A percentile compares a stretch with the other conserved stretches of the same genome.
Conservation (phyloP, 2,797 vertebrate genomes). For the Coranthus polyacanthus region DNA sequence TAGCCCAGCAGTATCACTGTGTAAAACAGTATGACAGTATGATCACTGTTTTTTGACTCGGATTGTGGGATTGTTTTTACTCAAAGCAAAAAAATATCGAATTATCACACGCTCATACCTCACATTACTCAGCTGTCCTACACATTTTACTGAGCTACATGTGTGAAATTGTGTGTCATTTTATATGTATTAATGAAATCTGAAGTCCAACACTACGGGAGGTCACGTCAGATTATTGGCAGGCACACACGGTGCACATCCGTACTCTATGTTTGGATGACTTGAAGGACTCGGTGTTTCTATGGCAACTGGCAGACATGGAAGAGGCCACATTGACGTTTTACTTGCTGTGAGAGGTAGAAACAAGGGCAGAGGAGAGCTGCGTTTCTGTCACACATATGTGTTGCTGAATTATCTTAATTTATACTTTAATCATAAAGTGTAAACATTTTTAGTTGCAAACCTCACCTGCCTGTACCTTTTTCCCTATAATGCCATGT, state of each 20-base stretch:
- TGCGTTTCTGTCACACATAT: slow-evolving; percentile 8
- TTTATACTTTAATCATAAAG: background rate
- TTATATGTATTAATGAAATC: too few relatives aligned
- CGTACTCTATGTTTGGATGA: background rate
- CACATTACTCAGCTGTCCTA: background rate
- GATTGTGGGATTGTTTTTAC: too few relatives aligned
- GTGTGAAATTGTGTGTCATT: too few relatives aligned
- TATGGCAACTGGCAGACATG: slow-evolving; percentile 45
- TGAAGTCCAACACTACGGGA: background rate
- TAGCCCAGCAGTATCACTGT: background rate
- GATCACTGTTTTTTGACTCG: too few relatives aligned
- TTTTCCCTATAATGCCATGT: too few relatives aligned
- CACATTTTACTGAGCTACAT: background rate
- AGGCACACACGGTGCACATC: slow-evolving; percentile 9
- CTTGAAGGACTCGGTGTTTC: slow-evolving; percentile 26
- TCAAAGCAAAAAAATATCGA: too few relatives aligned
- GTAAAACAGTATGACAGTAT: background rate
- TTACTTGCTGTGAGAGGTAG: slow-evolving; percentile 36
- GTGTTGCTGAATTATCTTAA: slow-evolving; percentile 7
- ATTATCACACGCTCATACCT: background rate
- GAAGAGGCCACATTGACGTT: slow-evolving; percentile 21
- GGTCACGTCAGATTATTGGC: slow-evolving; percentile 1
- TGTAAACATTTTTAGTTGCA: background rate
- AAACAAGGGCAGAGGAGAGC: background rate
- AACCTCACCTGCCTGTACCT: too few relatives aligned